A percentile compares a stretch with the other conserved stretches of the same genome.
Evolutionary conservation across 2,797 vertebrate genomes (phyloP).

Genomic region (Tarsius wallacei): DNA sequence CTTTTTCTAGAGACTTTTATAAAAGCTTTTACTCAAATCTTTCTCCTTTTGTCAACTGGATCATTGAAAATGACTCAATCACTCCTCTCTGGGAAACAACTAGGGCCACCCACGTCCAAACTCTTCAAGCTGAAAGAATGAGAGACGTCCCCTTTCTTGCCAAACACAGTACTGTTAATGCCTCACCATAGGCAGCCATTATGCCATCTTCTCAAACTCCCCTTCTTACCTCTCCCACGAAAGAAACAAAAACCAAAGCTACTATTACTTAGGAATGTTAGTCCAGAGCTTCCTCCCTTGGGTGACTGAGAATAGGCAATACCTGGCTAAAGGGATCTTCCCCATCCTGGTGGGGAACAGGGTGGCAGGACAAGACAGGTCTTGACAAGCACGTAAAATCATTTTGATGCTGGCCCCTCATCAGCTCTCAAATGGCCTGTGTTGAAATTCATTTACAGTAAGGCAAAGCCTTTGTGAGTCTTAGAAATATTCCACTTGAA

Average conservation of each 20-base stretch:
- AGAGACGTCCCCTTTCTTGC: neutral
- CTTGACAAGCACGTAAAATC: neutral
- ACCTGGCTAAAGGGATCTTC: neutral
- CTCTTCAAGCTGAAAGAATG: neutral
- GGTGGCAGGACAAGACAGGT: neutral
- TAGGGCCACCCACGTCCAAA: neutral
- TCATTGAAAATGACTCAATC: neutral
- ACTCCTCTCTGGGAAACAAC: neutral
- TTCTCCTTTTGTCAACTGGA: neutral
- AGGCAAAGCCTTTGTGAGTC: neutral
- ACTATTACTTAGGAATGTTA: neutral
- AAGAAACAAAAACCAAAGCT: neutral
- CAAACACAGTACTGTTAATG: neutral
- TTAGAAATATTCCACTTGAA: neutral
- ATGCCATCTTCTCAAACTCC: neutral
- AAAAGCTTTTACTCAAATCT: neutral
- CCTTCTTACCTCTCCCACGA: neutral
- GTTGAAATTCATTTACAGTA: neutral
- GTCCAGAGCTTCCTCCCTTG: neutral
- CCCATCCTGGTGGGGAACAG: too few species aligned
- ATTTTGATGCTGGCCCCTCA: neutral
- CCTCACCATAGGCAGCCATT: neutral
- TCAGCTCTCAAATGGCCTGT: neutral
- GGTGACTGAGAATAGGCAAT: neutral
- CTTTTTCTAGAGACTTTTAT: constrained; percentile 45